Conservation (phyloP, 2,113 vertebrate genomes). For the Eleginops maclovinus region DNA sequence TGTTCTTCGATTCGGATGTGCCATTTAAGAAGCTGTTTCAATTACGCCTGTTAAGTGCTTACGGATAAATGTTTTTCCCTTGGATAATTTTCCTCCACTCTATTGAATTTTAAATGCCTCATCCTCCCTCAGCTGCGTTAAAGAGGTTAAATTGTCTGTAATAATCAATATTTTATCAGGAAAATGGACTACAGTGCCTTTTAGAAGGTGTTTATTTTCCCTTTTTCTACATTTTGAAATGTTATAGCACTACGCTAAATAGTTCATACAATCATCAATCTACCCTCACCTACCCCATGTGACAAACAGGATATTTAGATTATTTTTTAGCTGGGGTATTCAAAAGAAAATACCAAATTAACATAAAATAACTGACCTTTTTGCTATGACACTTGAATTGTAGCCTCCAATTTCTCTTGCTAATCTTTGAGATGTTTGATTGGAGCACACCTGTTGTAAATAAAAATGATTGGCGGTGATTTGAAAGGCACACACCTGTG, state of each 20-base stretch:
- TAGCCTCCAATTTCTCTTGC: background rate
- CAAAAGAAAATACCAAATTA: no score
- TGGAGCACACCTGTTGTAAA: background rate
- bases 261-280: background rate
- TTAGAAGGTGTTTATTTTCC: background rate
- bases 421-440: background rate
- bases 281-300: background rate
- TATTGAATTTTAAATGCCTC: background rate
- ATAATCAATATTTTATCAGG: background rate
- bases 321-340: no score
- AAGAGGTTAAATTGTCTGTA: background rate
- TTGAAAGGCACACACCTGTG: background rate
- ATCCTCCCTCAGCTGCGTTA: background rate
- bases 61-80: background rate
- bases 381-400: background rate
- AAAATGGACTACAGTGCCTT: background rate
- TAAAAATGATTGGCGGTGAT: background rate
- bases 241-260: background rate
- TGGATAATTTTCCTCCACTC: background rate
- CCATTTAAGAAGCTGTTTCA: slow-evolving; percentile 15
- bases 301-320: no score
- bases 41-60: slow-evolving; percentile 4
- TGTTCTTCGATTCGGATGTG: slow-evolving; percentile 14
- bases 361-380: no score
- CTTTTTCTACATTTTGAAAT: background rate